Conservation (phyloP, 2,797 vertebrate species). For the Danio jaintianensis region DNA sequence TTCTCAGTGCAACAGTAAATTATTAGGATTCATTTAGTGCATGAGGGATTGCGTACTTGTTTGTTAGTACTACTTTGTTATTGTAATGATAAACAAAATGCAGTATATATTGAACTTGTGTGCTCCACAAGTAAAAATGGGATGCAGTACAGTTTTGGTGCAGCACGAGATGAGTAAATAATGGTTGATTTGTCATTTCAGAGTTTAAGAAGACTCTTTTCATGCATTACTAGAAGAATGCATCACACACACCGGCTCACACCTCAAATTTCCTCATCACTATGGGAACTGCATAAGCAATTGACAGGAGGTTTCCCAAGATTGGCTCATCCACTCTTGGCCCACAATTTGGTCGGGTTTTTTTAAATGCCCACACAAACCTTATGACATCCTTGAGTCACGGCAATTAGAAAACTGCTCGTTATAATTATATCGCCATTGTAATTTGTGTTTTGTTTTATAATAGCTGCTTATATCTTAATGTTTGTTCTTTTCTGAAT, state of each 20-base stretch:
- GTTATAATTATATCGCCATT: too few species aligned
- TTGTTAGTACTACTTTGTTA: too few species aligned
- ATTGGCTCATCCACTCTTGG: conserved; percentile 26
- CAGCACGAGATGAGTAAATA: neutral
- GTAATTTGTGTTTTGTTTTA: too few species aligned
- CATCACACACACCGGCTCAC: neutral
- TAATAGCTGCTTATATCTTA: too few species aligned
- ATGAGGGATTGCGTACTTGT: too few species aligned
- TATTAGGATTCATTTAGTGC: neutral
- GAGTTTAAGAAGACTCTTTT: neutral
- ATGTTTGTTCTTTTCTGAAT: too few species aligned
- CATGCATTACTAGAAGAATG: neutral
- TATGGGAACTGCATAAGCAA: conserved; percentile 11
- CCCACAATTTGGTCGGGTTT: conserved; percentile 5
- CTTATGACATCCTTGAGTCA: conserved; percentile 3
- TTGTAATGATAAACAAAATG: neutral
- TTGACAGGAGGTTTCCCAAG: conserved; percentile 29
- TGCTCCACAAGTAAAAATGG: neutral
- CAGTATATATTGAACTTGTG: neutral
- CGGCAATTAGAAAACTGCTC: neutral
- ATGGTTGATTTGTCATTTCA: neutral
- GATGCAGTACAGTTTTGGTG: neutral
- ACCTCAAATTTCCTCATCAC: conserved; percentile 22
- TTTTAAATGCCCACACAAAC: conserved; percentile 3
- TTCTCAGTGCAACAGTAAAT: too few species aligned